These are phyloP conservation scores for Paelopatides confundens DNA, from an alignment of 53 echinoderm and acorn worm species.

Conservation along the genomic window DNA sequence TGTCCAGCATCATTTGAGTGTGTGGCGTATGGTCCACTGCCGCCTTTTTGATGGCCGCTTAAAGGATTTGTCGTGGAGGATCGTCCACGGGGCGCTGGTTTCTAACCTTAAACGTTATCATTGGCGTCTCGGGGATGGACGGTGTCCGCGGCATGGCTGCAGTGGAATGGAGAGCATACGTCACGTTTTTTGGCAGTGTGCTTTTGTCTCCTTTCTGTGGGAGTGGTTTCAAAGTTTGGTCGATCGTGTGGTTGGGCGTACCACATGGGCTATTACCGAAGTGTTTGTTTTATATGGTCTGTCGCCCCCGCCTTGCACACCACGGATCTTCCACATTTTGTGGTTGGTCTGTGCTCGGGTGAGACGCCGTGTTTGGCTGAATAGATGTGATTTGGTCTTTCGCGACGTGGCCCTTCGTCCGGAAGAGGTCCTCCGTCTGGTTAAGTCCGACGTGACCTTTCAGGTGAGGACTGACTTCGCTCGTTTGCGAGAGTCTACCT, in stretches of 20 bases:
- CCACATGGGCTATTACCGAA: neutral
- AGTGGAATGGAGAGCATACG: neutral
- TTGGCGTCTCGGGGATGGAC: neutral
- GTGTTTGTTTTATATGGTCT: conserved; percentile 1
- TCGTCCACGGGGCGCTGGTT: neutral
- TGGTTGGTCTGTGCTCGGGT: neutral
- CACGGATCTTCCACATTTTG: too few relatives aligned
- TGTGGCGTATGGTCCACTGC: neutral
- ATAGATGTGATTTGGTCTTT: neutral
- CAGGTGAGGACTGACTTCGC: too few relatives aligned
- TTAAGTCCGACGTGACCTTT: too few relatives aligned
- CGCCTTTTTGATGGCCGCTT: neutral
- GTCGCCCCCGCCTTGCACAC: neutral
- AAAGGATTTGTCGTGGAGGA: neutral
- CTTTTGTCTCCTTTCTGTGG: neutral
- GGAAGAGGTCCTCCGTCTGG: too few relatives aligned
- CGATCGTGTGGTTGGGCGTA: neutral
- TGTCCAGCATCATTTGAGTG: too few relatives aligned
- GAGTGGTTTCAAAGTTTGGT: neutral
- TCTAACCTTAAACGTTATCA: neutral
- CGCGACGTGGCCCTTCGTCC: too few relatives aligned
- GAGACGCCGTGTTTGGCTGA: neutral
- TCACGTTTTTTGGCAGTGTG: neutral
- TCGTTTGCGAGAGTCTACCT: too few relatives aligned
- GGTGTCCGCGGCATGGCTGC: neutral